Conservation (phyloP, 2,888 invertebrate genomes). For the Thera obeliscata region DNA sequence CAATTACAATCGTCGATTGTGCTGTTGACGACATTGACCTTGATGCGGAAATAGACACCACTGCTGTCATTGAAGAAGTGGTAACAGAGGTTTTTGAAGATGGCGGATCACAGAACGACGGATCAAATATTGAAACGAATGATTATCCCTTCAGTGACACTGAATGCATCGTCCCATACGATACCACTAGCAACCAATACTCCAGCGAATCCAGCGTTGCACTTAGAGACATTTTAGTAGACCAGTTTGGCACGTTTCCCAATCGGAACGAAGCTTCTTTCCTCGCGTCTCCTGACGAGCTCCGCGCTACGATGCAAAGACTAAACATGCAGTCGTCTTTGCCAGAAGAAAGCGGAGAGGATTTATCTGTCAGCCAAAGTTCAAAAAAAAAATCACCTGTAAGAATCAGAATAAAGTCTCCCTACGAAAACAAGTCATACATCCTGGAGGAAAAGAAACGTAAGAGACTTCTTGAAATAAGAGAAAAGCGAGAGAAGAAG, state of each 20-base stretch:
- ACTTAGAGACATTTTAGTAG: constrained; percentile 37
- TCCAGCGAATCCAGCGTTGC: constrained; percentile 43
- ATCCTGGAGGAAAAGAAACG: constrained; percentile 72
- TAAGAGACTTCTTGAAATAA: constrained; percentile 69
- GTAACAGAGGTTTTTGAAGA: constrained; percentile 18
- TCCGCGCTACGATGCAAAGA: constrained; percentile 57
- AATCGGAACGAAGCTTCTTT: constrained; percentile 42
- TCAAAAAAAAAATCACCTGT: constrained; percentile 62
- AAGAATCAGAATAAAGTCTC: constrained; percentile 70
- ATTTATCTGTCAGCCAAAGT: constrained; percentile 34
- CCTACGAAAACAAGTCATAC: constrained; percentile 72
- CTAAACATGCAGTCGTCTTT: constrained; percentile 57
- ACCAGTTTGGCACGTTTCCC: constrained; percentile 33
- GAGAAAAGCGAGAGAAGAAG: constrained; percentile 68
- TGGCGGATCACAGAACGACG: constrained; percentile 19
- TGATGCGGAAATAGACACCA: constrained; percentile 5
- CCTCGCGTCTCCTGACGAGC: constrained; percentile 53
- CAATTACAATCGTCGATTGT: constrained; percentile 18
- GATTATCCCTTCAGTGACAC: constrained; percentile 34
- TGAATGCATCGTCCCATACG: constrained; percentile 18
- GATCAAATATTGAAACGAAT: constrained; percentile 28
- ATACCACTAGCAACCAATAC: constrained; percentile 32
- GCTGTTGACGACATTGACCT: constrained; percentile 2
- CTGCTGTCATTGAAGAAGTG: constrained; percentile 15
- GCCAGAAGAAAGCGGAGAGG: constrained; percentile 63